Evolutionary conservation across 2,113 vertebrate genomes (phyloP).

Genomic region (Colistium nudipinnis): DNA sequence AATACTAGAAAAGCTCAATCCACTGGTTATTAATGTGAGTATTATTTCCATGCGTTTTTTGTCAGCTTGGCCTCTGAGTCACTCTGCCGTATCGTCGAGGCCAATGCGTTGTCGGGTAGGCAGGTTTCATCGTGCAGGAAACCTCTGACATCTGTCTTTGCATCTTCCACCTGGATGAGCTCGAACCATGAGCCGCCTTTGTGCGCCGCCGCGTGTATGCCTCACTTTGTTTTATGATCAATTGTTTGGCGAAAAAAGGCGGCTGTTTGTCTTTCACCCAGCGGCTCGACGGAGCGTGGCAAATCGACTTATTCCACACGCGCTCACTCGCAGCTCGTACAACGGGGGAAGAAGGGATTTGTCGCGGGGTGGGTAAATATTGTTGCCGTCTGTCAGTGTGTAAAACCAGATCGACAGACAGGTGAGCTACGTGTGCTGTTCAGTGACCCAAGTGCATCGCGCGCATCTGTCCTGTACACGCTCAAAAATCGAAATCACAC

Average conservation of each 20-base stretch:
- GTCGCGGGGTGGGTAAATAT: constrained; percentile 62
- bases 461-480: neutral
- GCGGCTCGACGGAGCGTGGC: constrained; percentile 48
- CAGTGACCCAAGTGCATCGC: constrained; percentile 13
- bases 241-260: constrained; percentile 60
- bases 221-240: constrained; percentile 62
- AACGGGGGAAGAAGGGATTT: constrained; percentile 45
- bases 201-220: constrained; percentile 14
- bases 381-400: constrained; percentile 43
- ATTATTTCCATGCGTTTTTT: neutral
- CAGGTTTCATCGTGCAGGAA: constrained; percentile 53
- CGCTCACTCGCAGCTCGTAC: constrained; percentile 39
- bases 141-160: constrained; percentile 71
- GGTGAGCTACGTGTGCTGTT: constrained; percentile 20
- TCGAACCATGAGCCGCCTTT: constrained; percentile 52
- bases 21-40: too few relatives aligned
- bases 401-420: constrained; percentile 38
- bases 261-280: constrained; percentile 69
- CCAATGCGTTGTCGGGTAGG: constrained; percentile 24
- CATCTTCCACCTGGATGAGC: constrained; percentile 68
- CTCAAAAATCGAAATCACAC: constrained; percentile 5
- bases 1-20: too few relatives aligned
- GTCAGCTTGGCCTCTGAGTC: constrained; percentile 26
- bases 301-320: constrained; percentile 73
- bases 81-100: constrained; percentile 33